These are phyloP conservation scores for Gouania willdenowi DNA, from an alignment of 2,797 vertebrate species.

Conservation along the genomic window DNA sequence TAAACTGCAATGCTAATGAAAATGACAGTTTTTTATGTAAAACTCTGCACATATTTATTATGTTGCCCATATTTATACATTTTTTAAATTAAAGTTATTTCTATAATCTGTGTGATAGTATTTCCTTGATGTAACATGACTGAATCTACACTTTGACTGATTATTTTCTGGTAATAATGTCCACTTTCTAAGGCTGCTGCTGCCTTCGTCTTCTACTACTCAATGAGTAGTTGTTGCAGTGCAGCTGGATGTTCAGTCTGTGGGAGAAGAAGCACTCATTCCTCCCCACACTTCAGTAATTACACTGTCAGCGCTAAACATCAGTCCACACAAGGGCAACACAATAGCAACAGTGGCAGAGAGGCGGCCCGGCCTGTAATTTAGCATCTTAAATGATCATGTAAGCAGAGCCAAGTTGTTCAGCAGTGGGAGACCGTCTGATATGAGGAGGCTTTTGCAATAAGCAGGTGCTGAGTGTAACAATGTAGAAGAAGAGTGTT, in stretches of 20 bases:
- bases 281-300: slow-evolving; percentile 80
- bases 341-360: slow-evolving; percentile 75
- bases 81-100: too few species aligned
- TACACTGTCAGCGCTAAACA: slow-evolving; percentile 80
- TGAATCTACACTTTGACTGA: too few species aligned
- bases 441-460: slow-evolving; percentile 57
- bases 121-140: too few species aligned
- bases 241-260: slow-evolving; percentile 85
- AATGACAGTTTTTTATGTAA: too few species aligned
- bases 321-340: slow-evolving; percentile 67
- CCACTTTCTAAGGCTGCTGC: too few species aligned
- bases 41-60: too few species aligned
- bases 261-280: slow-evolving; percentile 77
- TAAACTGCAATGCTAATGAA: too few species aligned
- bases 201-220: too few species aligned
- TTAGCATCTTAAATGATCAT: slow-evolving; percentile 79
- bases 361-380: slow-evolving; percentile 82
- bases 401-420: slow-evolving; percentile 70
- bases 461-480: slow-evolving; percentile 41
- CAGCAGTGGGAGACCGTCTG: slow-evolving; percentile 35
- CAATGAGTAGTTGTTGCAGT: too few species aligned
- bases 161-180: too few species aligned
- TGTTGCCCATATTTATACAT: too few species aligned
- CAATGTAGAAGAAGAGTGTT: slow-evolving; percentile 11
- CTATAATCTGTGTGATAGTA: too few species aligned